A percentile compares a stretch with the other conserved stretches of the same genome.
Evolutionary conservation across 2,888 invertebrate species (phyloP).

Genomic region (Melangyna quadrimaculata): DNA sequence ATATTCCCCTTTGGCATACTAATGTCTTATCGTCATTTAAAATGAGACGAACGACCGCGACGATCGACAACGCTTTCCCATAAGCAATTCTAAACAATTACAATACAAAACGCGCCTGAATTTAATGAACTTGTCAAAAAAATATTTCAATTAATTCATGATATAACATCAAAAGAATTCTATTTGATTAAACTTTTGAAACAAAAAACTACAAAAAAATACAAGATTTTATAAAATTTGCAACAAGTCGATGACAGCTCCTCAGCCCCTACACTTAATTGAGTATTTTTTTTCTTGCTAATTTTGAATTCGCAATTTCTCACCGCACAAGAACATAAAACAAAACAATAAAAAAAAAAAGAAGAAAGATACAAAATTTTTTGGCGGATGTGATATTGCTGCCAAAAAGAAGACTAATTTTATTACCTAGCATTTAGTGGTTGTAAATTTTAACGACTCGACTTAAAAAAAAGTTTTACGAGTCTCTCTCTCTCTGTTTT

Average conservation of each 20-base stretch:
- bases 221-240: conserved; percentile 15
- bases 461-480: conserved; percentile 36
- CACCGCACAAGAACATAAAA: not conserved
- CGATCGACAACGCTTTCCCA: conserved; percentile 10
- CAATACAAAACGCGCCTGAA: conserved; percentile 32
- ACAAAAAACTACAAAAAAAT: no score
- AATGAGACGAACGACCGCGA: not conserved
- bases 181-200: conserved; percentile 18
- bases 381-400: conserved; percentile 43
- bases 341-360: not conserved
- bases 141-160: conserved; percentile 25
- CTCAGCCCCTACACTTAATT: conserved; percentile 11
- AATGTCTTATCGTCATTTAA: conserved; percentile 44
- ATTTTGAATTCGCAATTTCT: conserved; percentile 37
- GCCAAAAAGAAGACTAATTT: conserved; percentile 42
- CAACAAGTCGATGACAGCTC: conserved; percentile 46
- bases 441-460: conserved; percentile 51
- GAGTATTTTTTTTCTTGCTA: not conserved
- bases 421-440: conserved; percentile 33
- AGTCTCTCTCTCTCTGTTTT: conserved; percentile 9
- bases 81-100: conserved; percentile 43
- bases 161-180: conserved; percentile 31
- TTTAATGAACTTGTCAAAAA: conserved; percentile 62
- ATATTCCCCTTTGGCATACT: conserved; percentile 53
- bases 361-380: not conserved